phyloP scores from a whole-genome alignment of 2,113 vertebrate genomes.

The Tychaedon coryphoeus region DNA sequence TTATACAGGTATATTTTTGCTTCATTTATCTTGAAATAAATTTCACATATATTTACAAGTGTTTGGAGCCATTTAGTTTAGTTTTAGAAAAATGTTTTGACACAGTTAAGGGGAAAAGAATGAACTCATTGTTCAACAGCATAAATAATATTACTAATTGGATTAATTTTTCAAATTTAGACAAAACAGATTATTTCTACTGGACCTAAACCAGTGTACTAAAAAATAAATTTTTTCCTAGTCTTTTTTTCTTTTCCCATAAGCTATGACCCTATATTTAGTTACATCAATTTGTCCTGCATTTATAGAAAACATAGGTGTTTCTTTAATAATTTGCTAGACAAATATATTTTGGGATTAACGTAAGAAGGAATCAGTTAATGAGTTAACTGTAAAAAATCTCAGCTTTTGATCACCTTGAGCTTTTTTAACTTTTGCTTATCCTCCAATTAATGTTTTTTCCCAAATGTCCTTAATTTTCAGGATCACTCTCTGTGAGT shows the following conservation, averaged over 20 bases:
- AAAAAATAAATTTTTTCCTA: neutral
- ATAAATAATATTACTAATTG: neutral
- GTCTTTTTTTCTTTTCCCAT: neutral
- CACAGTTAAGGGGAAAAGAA: constrained; percentile 1
- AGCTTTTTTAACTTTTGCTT: neutral
- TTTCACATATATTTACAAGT: neutral
- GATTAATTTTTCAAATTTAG: neutral
- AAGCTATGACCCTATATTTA: neutral
- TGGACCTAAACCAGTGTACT: neutral
- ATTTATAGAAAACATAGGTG: neutral
- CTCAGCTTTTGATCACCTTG: neutral
- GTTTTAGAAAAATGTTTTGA: neutral
- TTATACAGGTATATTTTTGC: neutral
- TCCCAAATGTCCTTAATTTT: neutral
- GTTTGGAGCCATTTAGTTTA: neutral
- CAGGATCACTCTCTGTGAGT: fast-evolving
- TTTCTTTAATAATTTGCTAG: neutral
- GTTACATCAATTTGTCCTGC: neutral
- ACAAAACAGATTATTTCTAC: neutral
- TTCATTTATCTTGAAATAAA: neutral
- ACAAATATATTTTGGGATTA: neutral
- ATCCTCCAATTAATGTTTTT: neutral
- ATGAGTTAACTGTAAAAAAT: neutral
- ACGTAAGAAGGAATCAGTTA: neutral
- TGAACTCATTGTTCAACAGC: neutral